These are phyloP conservation scores for Dyspetes luteomarginatus DNA, from an alignment of 2,888 invertebrate genomes.

Conservation along the genomic window DNA sequence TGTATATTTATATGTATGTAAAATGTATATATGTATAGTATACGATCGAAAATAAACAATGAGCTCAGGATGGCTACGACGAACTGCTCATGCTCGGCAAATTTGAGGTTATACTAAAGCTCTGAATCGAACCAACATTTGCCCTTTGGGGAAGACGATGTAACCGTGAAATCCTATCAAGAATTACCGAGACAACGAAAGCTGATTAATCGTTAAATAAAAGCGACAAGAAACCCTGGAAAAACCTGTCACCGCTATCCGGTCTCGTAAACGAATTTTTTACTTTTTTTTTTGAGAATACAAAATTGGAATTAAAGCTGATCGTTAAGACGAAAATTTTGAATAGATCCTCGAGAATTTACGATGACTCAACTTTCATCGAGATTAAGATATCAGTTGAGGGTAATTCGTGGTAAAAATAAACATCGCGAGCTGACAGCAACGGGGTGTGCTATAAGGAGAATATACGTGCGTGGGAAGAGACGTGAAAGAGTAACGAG, in stretches of 20 bases:
- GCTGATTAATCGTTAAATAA: background rate
- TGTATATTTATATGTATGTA: background rate
- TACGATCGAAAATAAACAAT: constrained; percentile 61
- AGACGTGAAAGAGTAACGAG: constrained; percentile 44
- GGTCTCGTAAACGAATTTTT: no score
- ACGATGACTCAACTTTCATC: background rate
- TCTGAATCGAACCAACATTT: constrained; percentile 9
- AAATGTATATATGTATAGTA: background rate
- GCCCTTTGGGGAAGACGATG: background rate
- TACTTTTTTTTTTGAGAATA: no score
- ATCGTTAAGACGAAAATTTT: background rate
- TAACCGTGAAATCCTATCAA: background rate
- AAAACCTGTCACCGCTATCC: background rate
- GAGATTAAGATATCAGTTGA: background rate
- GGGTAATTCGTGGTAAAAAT: constrained; percentile 60
- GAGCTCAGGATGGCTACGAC: constrained; percentile 56
- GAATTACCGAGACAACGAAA: background rate
- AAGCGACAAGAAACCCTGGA: background rate
- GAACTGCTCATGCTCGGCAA: constrained; percentile 58
- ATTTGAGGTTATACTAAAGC: constrained; percentile 59
- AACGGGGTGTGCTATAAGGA: constrained; percentile 46
- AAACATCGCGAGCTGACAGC: constrained; percentile 68
- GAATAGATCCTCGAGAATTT: constrained; percentile 7
- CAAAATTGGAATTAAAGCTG: background rate
- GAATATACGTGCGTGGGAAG: constrained; percentile 54